phyloP scores from a whole-genome alignment of 2,888 invertebrate genomes.

The Gymnosoma rotundatum region DNA sequence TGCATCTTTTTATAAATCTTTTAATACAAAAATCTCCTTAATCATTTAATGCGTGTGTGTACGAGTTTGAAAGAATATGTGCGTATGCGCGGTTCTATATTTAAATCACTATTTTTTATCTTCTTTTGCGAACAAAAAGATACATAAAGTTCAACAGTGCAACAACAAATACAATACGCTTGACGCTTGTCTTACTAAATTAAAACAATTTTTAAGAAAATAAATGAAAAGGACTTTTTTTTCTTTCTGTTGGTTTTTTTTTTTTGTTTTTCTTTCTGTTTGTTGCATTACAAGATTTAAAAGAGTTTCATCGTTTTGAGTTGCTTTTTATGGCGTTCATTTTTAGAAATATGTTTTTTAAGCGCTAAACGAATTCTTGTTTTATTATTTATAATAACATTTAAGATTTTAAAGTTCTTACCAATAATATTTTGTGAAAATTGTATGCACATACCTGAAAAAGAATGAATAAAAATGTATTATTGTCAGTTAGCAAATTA shows the following conservation, averaged over 20 bases:
- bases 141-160: slow-evolving; percentile 61
- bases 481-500: neutral
- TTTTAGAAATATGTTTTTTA: too few species aligned
- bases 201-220: slow-evolving; percentile 29
- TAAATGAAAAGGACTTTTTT: slow-evolving; percentile 29
- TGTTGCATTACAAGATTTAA: neutral
- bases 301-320: slow-evolving; percentile 14
- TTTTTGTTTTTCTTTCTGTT: too few species aligned
- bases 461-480: neutral
- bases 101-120: slow-evolving; percentile 48
- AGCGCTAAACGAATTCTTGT: too few species aligned
- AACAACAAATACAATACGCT: slow-evolving; percentile 50
- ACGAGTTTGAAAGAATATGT: slow-evolving; percentile 38
- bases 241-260: slow-evolving; percentile 20
- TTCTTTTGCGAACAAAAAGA: slow-evolving; percentile 8
- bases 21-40: slow-evolving; percentile 5
- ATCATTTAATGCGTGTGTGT: slow-evolving; percentile 53
- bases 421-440: neutral
- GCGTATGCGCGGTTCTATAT: slow-evolving; percentile 56
- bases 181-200: slow-evolving; percentile 13
- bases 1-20: slow-evolving; percentile 38
- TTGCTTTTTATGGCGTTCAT: too few species aligned
- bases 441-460: slow-evolving; percentile 50
- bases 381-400: neutral
- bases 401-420: slow-evolving; percentile 23